A percentile compares a stretch with the other conserved stretches of the same genome.
Evolutionary conservation across 2,113 vertebrate species (phyloP).

Genomic region (Callipepla californica): DNA sequence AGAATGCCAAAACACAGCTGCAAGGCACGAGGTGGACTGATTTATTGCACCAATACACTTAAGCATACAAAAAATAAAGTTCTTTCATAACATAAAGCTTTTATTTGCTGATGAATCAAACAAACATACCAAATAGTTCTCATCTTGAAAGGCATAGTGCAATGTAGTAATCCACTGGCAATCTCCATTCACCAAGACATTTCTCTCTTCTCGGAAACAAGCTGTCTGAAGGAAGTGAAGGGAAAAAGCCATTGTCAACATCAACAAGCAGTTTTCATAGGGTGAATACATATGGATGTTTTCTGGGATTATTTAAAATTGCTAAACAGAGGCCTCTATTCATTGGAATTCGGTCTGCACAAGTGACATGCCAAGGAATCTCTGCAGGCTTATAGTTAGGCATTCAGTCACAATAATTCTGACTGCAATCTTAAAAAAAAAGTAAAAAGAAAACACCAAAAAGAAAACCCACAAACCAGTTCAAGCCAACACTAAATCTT

Average conservation of each 20-base stretch:
- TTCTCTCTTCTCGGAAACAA: conserved; percentile 94
- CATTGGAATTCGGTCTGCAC: conserved; percentile 1
- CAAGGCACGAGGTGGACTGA: background rate
- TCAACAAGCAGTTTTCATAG: conserved; percentile 20
- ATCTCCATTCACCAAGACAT: conserved; percentile 96
- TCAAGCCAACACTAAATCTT: background rate
- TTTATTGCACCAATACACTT: conserved; percentile 14
- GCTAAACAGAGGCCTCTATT: conserved; percentile 48
- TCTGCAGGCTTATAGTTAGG: background rate
- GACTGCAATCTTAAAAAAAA: background rate
- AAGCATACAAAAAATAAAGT: background rate
- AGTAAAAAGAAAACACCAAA: background rate
- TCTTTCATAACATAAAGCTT: conserved; percentile 1
- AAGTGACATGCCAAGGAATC: conserved; percentile 33
- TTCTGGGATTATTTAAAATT: conserved; percentile 58
- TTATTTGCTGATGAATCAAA: background rate
- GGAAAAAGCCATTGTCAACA: background rate
- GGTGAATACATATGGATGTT: conserved; percentile 47
- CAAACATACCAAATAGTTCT: conserved; percentile 91
- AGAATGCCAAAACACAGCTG: background rate
- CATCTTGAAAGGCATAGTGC: conserved; percentile 98
- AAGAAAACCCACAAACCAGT: background rate
- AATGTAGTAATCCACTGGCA: conserved; percentile 97
- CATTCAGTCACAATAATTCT: conserved; percentile 45
- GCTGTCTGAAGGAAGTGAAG: conserved; percentile 84